phyloP scores from a whole-genome alignment of 2,113 vertebrate species.

The Amphiprion ocellaris region DNA sequence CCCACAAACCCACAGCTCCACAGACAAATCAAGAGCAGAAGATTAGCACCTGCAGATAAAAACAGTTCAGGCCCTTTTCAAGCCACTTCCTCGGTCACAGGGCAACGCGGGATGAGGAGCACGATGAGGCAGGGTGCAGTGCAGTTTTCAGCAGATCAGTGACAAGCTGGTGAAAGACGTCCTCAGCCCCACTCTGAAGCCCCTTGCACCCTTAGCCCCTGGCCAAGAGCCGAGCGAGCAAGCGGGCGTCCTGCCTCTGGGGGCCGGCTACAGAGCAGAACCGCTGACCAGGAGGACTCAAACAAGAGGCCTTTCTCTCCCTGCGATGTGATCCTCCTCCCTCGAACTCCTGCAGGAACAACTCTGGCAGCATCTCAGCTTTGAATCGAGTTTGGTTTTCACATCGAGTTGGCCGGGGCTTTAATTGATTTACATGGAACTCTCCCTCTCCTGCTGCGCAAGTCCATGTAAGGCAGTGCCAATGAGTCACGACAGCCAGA shows the following conservation, averaged over 20 bases:
- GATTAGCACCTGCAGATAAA: conserved; percentile 62
- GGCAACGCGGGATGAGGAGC: conserved; percentile 24
- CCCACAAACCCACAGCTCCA: conserved; percentile 31
- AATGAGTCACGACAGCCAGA: conserved; percentile 48
- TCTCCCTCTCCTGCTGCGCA: conserved; percentile 46
- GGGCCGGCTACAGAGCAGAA: conserved; percentile 39
- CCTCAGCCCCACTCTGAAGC: conserved; percentile 63
- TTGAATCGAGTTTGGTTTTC: conserved; percentile 58
- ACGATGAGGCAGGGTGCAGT: conserved; percentile 33
- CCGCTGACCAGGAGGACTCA: conserved; percentile 21
- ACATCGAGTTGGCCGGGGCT: conserved; percentile 45
- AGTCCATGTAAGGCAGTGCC: conserved; percentile 79
- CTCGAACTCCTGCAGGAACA: conserved; percentile 32
- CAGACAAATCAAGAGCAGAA: conserved; percentile 41
- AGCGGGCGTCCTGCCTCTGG: conserved; percentile 51
- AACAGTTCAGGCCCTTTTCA: conserved; percentile 33
- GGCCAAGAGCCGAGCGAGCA: conserved; percentile 59
- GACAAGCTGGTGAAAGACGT: conserved; percentile 73
- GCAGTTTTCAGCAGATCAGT: conserved; percentile 68
- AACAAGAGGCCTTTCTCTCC: conserved; percentile 66
- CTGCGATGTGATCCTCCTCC: conserved; percentile 34
- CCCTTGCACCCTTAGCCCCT: conserved; percentile 51
- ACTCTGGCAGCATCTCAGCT: conserved; percentile 51
- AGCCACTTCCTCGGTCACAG: conserved; percentile 34
- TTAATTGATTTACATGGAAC: conserved; percentile 73